Percentiles rank a stretch among this genome's conserved stretches.
Evolutionary conservation across 2,797 vertebrate species (phyloP).

Genomic region (Bovichtus variegatus): DNA sequence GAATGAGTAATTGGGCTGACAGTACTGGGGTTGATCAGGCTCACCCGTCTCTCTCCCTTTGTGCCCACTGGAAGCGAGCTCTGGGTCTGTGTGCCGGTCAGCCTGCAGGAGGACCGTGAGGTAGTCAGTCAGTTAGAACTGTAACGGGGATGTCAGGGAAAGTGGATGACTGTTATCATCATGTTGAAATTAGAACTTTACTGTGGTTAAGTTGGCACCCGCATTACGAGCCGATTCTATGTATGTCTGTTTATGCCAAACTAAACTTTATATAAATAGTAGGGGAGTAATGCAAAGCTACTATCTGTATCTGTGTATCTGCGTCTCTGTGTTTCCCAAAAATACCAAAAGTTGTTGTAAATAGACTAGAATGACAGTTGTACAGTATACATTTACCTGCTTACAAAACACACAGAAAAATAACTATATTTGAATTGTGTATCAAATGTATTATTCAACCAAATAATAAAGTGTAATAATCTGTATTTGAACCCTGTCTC

Average conservation of each 20-base stretch:
- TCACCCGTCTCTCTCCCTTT: constrained; percentile 81
- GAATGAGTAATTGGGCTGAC: constrained; percentile 89
- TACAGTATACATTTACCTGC: neutral
- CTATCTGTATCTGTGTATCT: too few species aligned
- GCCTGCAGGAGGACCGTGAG: constrained; percentile 29
- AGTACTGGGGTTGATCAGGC: constrained; percentile 84
- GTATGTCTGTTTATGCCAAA: neutral
- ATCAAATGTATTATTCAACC: too few species aligned
- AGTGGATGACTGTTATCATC: constrained; percentile 15
- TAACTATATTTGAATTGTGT: neutral
- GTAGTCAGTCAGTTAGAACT: constrained; percentile 9
- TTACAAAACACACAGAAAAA: neutral
- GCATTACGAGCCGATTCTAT: neutral
- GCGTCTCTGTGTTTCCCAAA: neutral
- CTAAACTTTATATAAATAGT: neutral
- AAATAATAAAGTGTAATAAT: neutral
- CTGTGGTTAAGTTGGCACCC: neutral
- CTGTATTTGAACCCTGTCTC: neutral
- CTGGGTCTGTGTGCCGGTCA: constrained; percentile 61
- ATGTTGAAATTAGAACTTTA: constrained; percentile 8
- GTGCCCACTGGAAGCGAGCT: constrained; percentile 67
- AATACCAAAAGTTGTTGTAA: neutral
- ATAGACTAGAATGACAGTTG: neutral
- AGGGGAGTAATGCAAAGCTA: neutral
- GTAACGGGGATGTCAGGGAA: constrained; percentile 2